These are phyloP conservation scores for Tragelaphus scriptus DNA, from an alignment of 2,113 vertebrate species.

Conservation along the genomic window DNA sequence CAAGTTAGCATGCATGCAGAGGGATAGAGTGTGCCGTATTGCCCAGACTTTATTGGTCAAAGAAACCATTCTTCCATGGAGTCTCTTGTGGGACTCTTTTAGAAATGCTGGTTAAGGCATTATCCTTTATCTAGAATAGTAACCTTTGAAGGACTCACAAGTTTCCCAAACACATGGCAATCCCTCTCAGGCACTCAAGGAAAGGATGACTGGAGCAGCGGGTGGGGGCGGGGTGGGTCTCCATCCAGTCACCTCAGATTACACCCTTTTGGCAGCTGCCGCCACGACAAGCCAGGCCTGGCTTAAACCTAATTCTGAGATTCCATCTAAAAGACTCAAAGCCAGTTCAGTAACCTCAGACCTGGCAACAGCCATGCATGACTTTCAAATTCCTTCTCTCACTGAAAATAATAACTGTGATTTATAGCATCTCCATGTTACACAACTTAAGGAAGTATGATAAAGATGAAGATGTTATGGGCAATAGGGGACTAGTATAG, in stretches of 20 bases:
- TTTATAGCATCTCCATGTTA: neutral
- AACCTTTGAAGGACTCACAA: neutral
- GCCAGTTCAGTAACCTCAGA: neutral
- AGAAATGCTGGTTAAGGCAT: neutral
- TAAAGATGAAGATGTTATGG: neutral
- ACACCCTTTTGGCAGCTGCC: neutral
- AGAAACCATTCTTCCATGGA: neutral
- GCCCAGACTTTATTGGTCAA: neutral
- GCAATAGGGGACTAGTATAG: neutral
- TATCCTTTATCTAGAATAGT: neutral
- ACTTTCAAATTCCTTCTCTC: neutral
- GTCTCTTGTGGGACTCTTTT: neutral
- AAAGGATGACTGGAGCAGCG: neutral
- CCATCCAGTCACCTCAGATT: neutral
- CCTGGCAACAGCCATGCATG: neutral
- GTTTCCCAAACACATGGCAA: neutral
- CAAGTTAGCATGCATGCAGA: neutral
- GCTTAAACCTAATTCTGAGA: neutral
- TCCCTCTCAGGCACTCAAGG: neutral
- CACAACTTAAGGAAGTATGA: neutral
- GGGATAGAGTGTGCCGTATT: fast-evolving
- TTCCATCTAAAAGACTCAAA: neutral
- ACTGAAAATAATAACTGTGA: neutral
- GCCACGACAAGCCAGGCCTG: neutral
- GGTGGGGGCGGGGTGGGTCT: neutral